Evolutionary conservation across 2,888 invertebrate genomes (phyloP), one percentile per base, ranked within the genome.

Genomic region (Villa cingulata): DNA sequence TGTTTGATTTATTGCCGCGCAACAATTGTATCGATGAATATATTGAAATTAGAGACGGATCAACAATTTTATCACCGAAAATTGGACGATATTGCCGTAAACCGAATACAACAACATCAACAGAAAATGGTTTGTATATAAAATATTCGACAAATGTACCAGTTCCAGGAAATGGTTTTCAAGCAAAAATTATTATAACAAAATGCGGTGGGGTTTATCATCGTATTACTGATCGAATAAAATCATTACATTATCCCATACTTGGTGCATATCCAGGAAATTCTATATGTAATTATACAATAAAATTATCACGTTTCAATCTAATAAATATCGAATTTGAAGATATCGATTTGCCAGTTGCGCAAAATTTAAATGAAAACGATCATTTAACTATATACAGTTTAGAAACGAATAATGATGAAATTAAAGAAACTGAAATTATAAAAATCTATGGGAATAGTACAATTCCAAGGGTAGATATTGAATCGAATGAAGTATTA

Each of bases 31-130:
- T 58, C 0, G 41, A 59, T 37, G 68, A 70, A 60, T 84, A 75
- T 54, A 71, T 94, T 1, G 89, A 91, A 67, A 60, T 96, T 9
- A 74, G 80, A 52, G 90, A 95, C 65, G 96, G 96, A 1, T 80
- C 81, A 1, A 83, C 88, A 0, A 72, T 71, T 18, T 60, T 76
- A 46, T 78, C 94, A 0, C 75, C 74, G 1, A 56, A 77, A 0
- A 62, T 90, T 37, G 82, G 81, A 2, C 73, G 68, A 53, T 82
- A 68, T 59, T 90, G 89, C 59, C 70, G 63, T 38, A 23, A 23
- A 23, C 84, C 84, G 0, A 20, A 45, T 16, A 76, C 72, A 10
- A 62, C 61, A 34, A 84, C 84, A 0, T 74, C 75, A 38, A 80
- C 81, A 0, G 67, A 77, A 45, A 88, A 86, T 60, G 69, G 79